Evolutionary conservation across 2,113 vertebrate species (phyloP).

Genomic region (Capreolus pygargus): DNA sequence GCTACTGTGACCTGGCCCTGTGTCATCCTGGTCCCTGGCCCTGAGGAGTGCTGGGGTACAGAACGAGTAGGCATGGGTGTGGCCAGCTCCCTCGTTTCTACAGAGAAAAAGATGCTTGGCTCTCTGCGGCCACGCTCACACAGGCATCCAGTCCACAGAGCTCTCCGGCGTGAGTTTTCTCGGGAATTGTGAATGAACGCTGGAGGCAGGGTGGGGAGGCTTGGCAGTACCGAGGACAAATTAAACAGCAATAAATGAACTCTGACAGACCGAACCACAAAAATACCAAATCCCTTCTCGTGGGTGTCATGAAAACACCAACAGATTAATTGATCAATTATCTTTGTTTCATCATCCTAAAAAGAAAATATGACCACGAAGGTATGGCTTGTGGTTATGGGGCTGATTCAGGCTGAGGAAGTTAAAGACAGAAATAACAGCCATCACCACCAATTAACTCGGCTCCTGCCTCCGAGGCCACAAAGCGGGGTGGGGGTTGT

Average conservation of each 20-base stretch:
- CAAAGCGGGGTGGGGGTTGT: neutral
- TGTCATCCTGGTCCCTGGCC: neutral
- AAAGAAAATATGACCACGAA: conserved; percentile 42
- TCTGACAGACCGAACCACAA: conserved; percentile 21
- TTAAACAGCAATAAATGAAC: neutral
- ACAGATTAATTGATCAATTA: conserved; percentile 36
- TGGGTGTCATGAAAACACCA: conserved; percentile 9
- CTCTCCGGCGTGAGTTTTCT: neutral
- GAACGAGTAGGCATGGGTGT: fast-evolving
- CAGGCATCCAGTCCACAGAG: neutral
- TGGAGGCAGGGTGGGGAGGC: neutral
- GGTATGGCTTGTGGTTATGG: conserved; percentile 6
- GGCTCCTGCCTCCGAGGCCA: neutral
- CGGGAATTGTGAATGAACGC: neutral
- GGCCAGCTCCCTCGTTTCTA: neutral
- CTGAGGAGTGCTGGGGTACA: neutral
- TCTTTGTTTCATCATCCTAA: conserved; percentile 6
- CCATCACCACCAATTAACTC: neutral
- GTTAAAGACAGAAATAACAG: neutral
- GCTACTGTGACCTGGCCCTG: neutral
- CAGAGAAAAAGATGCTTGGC: neutral
- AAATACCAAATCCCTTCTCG: conserved; percentile 32
- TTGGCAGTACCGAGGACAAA: neutral
- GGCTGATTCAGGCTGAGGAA: conserved; percentile 30
- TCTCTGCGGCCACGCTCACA: neutral